Conservation (phyloP, 2,113 vertebrate genomes). For the Odocoileus hemionus region DNA sequence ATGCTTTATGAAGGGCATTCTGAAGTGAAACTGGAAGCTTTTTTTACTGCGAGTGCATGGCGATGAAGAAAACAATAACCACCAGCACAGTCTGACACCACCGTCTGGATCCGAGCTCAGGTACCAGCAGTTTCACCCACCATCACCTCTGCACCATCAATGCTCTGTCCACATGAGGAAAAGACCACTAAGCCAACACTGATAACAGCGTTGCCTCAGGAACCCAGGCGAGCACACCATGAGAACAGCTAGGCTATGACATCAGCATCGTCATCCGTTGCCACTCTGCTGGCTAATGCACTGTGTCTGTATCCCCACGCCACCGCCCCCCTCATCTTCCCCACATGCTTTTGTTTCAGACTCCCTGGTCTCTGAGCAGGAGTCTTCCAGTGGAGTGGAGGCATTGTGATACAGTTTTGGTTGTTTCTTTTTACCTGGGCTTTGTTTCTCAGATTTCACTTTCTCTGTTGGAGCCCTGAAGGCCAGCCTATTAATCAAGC, state of each 20-base stretch:
- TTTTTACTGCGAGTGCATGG: neutral
- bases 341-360: neutral
- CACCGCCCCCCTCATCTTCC: neutral
- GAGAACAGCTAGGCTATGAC: neutral
- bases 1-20: neutral
- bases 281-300: neutral
- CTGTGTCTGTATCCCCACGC: neutral
- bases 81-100: neutral
- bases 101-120: neutral
- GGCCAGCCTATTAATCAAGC: neutral
- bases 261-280: rapidly evolving
- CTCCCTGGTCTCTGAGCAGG: neutral
- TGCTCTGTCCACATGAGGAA: too few relatives aligned
- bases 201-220: neutral
- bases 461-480: neutral
- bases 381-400: neutral
- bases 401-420: neutral
- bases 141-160: neutral
- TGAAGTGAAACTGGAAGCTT: neutral
- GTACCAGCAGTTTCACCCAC: neutral
- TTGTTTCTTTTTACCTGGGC: neutral
- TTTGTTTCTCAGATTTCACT: neutral
- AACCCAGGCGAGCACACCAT: neutral
- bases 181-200: rapidly evolving
- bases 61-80: neutral